These are phyloP conservation scores for Pterocles burchelli DNA, from an alignment of 2,113 vertebrate species.

Conservation along the genomic window DNA sequence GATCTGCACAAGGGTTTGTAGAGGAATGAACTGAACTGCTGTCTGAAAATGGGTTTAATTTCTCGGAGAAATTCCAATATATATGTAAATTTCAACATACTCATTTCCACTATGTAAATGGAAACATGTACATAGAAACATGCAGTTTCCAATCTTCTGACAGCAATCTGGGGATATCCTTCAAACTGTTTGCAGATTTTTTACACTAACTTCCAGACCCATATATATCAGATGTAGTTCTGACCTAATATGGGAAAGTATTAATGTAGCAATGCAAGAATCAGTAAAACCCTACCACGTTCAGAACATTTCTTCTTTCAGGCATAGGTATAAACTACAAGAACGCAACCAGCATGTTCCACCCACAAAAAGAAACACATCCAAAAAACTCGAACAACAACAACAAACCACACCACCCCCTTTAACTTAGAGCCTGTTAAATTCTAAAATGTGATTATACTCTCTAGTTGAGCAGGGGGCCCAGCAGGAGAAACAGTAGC, in stretches of 20 bases:
- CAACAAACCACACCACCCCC: neutral
- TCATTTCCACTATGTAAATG: neutral
- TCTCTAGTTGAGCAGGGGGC: neutral
- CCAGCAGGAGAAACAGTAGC: slow-evolving; percentile 19
- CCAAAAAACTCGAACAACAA: neutral
- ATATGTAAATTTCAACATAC: slow-evolving; percentile 26
- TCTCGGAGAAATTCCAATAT: slow-evolving; percentile 31
- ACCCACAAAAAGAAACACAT: neutral
- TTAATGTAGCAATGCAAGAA: neutral
- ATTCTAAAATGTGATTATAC: neutral
- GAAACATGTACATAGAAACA: neutral
- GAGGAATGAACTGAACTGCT: slow-evolving; percentile 4
- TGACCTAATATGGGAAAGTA: neutral
- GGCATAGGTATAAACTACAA: neutral
- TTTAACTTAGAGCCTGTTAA: neutral
- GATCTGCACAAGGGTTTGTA: neutral
- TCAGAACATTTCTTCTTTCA: neutral
- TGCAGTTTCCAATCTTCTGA: neutral
- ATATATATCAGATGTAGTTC: neutral
- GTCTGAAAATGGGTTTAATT: neutral
- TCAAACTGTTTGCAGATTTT: neutral
- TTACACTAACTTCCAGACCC: neutral
- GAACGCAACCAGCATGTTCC: neutral
- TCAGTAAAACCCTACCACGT: neutral
- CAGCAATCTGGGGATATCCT: neutral